These are phyloP conservation scores for Amphilophus citrinellus DNA, from an alignment of 2,113 vertebrate species.

Conservation along the genomic window DNA sequence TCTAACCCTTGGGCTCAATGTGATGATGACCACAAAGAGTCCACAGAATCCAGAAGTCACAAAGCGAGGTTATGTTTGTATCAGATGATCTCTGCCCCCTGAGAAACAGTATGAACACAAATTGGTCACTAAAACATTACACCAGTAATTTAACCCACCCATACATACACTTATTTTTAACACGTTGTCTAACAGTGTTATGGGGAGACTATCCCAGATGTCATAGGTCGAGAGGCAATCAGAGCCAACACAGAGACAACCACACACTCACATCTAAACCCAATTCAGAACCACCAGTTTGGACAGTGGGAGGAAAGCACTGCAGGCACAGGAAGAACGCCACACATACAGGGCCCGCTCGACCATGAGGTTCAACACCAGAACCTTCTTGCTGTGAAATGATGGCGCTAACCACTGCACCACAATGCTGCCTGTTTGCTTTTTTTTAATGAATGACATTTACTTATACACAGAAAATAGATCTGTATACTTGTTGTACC, in stretches of 20 bases:
- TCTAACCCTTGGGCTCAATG: background rate
- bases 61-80: background rate
- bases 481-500: too few species aligned
- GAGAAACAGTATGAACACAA: too few species aligned
- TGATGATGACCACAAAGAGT: background rate
- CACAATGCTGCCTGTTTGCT: background rate
- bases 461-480: too few species aligned
- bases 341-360: background rate
- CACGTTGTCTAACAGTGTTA: too few species aligned
- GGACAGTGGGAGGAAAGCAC: background rate
- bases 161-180: too few species aligned
- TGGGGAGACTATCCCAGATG: rapidly evolving
- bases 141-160: too few species aligned
- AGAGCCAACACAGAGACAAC: background rate
- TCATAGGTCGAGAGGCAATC: rapidly evolving
- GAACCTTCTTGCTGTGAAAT: background rate
- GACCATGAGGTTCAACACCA: background rate
- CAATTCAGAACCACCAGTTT: rapidly evolving
- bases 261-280: background rate
- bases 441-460: too few species aligned
- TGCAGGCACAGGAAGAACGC: background rate
- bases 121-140: too few species aligned
- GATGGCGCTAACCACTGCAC: background rate
- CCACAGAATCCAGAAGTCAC: background rate
- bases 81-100: too few species aligned